Conservation (phyloP, 2,797 vertebrate species). For the Darevskia nairensis region DNA sequence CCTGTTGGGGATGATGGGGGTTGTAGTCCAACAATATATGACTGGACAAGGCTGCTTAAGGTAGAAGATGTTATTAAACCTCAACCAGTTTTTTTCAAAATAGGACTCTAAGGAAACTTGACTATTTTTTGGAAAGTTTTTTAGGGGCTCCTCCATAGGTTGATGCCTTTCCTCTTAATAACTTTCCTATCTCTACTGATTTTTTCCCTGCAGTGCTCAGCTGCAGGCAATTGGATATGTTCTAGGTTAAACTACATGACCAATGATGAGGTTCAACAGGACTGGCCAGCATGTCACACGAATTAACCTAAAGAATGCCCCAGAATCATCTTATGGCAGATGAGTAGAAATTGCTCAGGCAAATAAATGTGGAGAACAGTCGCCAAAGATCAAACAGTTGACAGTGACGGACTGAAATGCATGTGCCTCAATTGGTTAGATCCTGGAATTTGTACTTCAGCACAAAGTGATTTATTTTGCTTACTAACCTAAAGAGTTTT, state of each 20-base stretch:
- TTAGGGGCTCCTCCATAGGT: background rate
- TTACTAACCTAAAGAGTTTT: background rate
- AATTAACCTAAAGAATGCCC: background rate
- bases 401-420: background rate
- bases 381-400: background rate
- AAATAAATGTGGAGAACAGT: background rate
- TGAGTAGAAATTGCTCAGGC: background rate
- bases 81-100: background rate
- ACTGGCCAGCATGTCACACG: background rate
- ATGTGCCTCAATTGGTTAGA: background rate
- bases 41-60: background rate
- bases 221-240: background rate
- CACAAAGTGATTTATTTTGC: background rate
- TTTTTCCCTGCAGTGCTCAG: background rate
- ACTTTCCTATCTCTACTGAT: background rate
- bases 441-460: background rate
- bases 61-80: background rate
- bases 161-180: background rate
- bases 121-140: too few species aligned
- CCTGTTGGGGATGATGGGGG: background rate
- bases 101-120: background rate
- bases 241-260: background rate
- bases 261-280: background rate
- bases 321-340: background rate
- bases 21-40: background rate